Base-by-base conservation (phyloP, 2,113 vertebrate genomes). In the Cervus canadensis region DNA sequence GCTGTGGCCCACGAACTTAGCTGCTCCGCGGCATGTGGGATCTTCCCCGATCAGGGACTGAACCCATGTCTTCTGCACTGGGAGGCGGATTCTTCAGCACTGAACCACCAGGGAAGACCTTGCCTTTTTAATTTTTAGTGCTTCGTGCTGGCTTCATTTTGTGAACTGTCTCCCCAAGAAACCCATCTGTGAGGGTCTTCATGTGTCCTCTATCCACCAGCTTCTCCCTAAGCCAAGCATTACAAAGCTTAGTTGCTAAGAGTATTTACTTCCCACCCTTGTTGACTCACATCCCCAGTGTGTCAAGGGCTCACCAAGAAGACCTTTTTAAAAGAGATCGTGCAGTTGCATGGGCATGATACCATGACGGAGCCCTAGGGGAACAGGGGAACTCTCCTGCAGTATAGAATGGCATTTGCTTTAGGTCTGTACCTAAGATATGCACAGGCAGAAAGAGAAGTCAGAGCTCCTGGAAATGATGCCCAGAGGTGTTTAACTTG, bases 81-180 rank as follows among this genome's bases (percentile, higher is more conserved):
- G 23, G 36, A 43, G 12, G 23, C 14, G 3, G 71, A 43, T 15
- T 76, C 71, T 43, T 76, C 14, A 43, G 36, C 40, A 43, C 12
- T 76, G 71, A 43, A 15, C 71, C 40, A 43, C 71, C 23, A 26
- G 71, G 23, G 71, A 43, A 76, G 71, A 25, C 40, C 12, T 43
- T 76, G 28, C 54, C 33, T 40, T 89, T 86, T 79, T 82, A 67
- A 50, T 40, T 85, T 95, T 78, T 82, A 21, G 74, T 56, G 15
- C 43, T 81, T 88, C 48, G 48, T 9, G 2, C 7, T 57, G 52
- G 15, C 12, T 25, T 28, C 14, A 4, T 23, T 60, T 33, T 79
- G 14, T 50, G n/a, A 87, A 40, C 28, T 19, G 67, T 19, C 43
- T 57, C 30, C 33, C 40, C 13, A 17, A 21, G 52, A 59, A 67